Evolutionary conservation across 2,797 vertebrate species (phyloP).

Genomic region (Masticophis lateralis): DNA sequence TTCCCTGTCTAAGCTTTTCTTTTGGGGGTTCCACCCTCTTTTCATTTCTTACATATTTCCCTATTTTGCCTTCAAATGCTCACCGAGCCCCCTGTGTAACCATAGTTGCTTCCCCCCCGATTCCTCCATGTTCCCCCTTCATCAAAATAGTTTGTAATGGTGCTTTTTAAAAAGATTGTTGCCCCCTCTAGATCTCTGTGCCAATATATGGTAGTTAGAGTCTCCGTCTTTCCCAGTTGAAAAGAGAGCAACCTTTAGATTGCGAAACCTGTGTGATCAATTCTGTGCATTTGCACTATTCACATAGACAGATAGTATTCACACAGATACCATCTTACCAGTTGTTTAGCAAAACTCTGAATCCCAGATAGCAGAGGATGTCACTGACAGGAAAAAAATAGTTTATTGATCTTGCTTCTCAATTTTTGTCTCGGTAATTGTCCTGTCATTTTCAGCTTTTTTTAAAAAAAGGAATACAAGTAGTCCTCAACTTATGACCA

Average conservation of each 20-base stretch:
- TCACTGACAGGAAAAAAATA: background rate
- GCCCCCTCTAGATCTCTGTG: background rate
- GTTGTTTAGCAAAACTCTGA: background rate
- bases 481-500: background rate
- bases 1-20: background rate
- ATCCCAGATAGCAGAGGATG: background rate
- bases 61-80: background rate
- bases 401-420: background rate
- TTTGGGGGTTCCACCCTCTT: background rate
- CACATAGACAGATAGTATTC: background rate
- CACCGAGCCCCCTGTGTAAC: background rate
- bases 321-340: background rate
- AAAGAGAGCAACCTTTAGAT: background rate
- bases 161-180: background rate
- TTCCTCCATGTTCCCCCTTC: background rate
- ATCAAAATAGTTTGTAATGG: background rate
- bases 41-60: background rate
- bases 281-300: background rate
- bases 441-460: background rate
- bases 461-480: background rate
- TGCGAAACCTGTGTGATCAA: no score
- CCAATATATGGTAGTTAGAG: background rate
- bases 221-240: background rate
- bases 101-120: background rate
- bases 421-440: background rate